These are phyloP conservation scores for Strongylocentrotus purpuratus DNA, from an alignment of 35 echinoderm and acorn worm genomes.

Conservation along the genomic window DNA sequence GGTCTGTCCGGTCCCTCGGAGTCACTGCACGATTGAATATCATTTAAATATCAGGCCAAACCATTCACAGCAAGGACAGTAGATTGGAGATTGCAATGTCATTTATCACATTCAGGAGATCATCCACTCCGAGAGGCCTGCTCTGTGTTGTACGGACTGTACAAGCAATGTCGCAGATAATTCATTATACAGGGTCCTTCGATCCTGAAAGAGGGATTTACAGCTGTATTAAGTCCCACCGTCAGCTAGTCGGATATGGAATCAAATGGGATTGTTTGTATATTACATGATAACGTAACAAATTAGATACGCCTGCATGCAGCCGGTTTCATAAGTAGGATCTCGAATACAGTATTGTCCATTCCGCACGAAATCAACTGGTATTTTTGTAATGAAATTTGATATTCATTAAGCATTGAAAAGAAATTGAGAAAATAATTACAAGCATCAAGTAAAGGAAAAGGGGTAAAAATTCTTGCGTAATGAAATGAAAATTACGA, in stretches of 20 bases:
- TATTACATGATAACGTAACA: too few species aligned
- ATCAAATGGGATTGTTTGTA: background rate
- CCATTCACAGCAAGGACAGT: background rate
- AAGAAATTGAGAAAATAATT: too few species aligned
- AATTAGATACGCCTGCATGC: too few species aligned
- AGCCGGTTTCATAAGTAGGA: too few species aligned
- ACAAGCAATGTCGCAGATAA: background rate
- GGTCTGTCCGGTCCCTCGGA: background rate
- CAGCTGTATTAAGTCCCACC: background rate
- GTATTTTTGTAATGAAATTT: too few species aligned
- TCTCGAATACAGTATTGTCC: too few species aligned
- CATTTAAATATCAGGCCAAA: background rate
- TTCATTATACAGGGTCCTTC: background rate
- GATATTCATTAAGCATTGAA: too few species aligned
- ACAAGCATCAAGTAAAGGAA: too few species aligned
- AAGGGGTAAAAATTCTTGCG: too few species aligned
- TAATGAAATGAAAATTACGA: too few species aligned
- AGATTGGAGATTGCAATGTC: slow-evolving; percentile 31
- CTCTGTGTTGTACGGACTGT: background rate
- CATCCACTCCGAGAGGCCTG: background rate
- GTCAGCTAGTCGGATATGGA: background rate
- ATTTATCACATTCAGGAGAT: background rate
- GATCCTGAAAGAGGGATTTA: background rate
- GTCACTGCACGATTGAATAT: slow-evolving; percentile 25
- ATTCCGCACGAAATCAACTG: too few species aligned